Conservation (phyloP, 2,888 invertebrate genomes). For the Mamestra brassicae region DNA sequence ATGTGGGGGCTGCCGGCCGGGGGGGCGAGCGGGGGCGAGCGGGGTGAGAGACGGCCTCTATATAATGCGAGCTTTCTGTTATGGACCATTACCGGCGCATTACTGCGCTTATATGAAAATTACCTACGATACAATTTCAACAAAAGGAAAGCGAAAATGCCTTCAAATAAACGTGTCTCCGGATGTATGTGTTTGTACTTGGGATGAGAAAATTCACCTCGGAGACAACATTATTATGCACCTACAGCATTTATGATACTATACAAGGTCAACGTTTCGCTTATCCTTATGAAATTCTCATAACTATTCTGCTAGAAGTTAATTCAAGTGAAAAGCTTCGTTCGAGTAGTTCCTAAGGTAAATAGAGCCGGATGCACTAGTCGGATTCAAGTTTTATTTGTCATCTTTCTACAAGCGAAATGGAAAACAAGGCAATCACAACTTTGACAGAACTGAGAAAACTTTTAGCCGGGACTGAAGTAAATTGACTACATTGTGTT, state of each 20-base stretch:
- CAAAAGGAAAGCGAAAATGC: conserved; percentile 73
- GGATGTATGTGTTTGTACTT: conserved; percentile 60
- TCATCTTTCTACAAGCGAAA: conserved; percentile 79
- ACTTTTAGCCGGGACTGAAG: conserved; percentile 78
- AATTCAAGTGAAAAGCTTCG: conserved; percentile 17
- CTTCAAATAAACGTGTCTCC: conserved; percentile 66
- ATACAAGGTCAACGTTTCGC: conserved; percentile 26
- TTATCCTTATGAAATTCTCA: conserved; percentile 9
- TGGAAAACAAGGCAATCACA: conserved; percentile 87
- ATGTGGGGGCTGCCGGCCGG: conserved; percentile 48
- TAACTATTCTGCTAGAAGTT: conserved; percentile 5
- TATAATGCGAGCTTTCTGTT: conserved; percentile 83
- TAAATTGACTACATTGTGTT: conserved; percentile 86
- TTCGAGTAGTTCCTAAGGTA: conserved; percentile 18
- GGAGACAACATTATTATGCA: conserved; percentile 35
- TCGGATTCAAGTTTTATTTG: conserved; percentile 78
- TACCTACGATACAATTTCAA: conserved; percentile 79
- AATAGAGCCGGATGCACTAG: conserved; percentile 31
- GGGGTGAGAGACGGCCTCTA: conserved; percentile 66
- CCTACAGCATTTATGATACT: conserved; percentile 25
- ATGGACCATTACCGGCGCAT: conserved; percentile 85
- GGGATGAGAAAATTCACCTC: conserved; percentile 53
- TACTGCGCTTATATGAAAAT: conserved; percentile 83
- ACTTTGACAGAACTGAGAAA: conserved; percentile 80
- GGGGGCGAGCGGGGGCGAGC: conserved; percentile 17